Evolutionary conservation across 2,888 invertebrate species (phyloP), one percentile per base, ranked within the genome.

Genomic region (Campoplex capitator): DNA sequence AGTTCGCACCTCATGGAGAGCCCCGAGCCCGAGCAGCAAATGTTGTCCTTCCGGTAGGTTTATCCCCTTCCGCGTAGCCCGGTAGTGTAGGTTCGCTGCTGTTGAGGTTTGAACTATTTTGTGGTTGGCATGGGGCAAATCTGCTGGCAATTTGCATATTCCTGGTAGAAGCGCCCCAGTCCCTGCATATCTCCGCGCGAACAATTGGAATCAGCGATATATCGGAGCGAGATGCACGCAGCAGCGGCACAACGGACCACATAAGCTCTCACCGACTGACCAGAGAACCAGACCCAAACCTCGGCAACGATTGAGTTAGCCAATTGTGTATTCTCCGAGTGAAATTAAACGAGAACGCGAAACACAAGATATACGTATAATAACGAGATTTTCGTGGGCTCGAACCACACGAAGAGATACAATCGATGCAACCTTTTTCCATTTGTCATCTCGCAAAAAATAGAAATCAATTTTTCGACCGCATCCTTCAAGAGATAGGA

Each of bases 61-160:
- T 51, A 67, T 35, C 11, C 42, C 67, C n/a, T 67, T 35, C 16
- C 35, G 38, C 35, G 38, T 13, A 38, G 38, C 11, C 74, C 7
- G n/a, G 23, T 54, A n/a, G 4, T 45, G n/a, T 13, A 28, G 28
- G 45, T 45, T 45, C 45, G 45, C 70, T n/a, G 38, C 68, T 23
- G 45, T 45, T 45, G 4, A 13, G 45, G 76, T 42, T 76, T 23
- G 32, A 16, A 58, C 76, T 8, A 79, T 83, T 86, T 83, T 71
- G 67, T 76, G 48, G 65, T 56, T 35, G 65, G 42, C 65, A 75
- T 70, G 62, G 42, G 54, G 85, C 75, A 78, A 86, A 83, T 86
- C 78, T 51, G 78, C 78, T 51, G 78, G 28, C 82, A 82, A 86
- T 86, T 83, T 86, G 75, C 85, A 86, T 86, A 83, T 83, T 83